A percentile compares a stretch with the other conserved stretches of the same genome.
These are phyloP conservation scores for Sympetrum striolatum DNA, from an alignment of 2,888 invertebrate species.

Conservation along the genomic window DNA sequence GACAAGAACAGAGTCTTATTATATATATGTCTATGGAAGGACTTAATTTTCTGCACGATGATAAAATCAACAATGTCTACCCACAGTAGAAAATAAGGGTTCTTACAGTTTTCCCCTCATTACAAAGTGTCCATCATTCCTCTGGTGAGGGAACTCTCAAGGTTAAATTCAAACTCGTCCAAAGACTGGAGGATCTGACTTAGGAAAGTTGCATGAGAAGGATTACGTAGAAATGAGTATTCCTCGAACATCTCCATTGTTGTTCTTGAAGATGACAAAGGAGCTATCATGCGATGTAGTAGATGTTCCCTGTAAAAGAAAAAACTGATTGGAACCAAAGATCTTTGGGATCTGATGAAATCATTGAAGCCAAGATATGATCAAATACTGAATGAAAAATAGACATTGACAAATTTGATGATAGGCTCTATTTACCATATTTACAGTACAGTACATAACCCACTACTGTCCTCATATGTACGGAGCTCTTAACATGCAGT, in stretches of 20 bases:
- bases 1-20: neutral
- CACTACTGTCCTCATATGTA: no score
- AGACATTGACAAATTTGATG: no score
- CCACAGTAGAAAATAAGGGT: neutral
- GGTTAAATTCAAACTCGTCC: conserved; percentile 85
- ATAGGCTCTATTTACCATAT: no score
- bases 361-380: no score
- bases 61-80: neutral
- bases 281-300: conserved; percentile 88
- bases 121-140: conserved; percentile 59
- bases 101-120: neutral
- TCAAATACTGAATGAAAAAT: no score
- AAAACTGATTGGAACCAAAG: conserved; percentile 16
- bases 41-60: neutral
- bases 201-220: conserved; percentile 84
- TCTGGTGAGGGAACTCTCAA: conserved; percentile 84
- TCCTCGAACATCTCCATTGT: conserved; percentile 96
- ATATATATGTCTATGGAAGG: neutral
- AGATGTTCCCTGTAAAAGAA: conserved; percentile 76
- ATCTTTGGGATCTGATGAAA: no score
- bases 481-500: no score
- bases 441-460: no score
- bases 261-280: conserved; percentile 87
- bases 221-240: conserved; percentile 89
- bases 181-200: conserved; percentile 89